These are phyloP conservation scores for Zaprionus ornatus DNA, from an alignment of 1,140 invertebrate genomes.

Conservation along the genomic window DNA sequence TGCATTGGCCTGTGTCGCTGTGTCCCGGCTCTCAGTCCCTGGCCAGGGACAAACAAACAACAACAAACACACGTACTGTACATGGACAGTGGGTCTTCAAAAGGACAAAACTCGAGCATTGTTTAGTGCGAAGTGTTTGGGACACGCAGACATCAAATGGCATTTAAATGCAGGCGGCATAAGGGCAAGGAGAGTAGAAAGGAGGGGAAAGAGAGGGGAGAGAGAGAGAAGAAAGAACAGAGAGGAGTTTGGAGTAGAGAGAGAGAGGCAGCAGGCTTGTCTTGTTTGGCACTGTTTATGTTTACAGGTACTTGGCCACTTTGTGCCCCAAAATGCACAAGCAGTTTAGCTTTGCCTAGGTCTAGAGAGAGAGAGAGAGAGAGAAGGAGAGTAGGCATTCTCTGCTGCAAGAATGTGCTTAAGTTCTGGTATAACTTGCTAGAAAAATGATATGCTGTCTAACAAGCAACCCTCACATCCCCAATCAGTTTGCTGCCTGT, in stretches of 20 bases:
- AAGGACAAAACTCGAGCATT: slow-evolving; percentile 71
- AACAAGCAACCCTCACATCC: background rate
- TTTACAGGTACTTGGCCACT: slow-evolving; percentile 19
- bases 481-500: slow-evolving; percentile 40
- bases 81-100: slow-evolving; percentile 41
- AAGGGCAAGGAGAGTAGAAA: background rate
- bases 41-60: slow-evolving; percentile 30
- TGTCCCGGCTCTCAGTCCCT: background rate
- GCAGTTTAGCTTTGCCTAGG: slow-evolving; percentile 1
- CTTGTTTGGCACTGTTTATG: background rate
- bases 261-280: background rate
- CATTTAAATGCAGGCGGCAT: slow-evolving; percentile 69
- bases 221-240: background rate
- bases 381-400: background rate
- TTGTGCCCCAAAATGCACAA: background rate
- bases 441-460: slow-evolving; percentile 1
- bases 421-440: background rate
- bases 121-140: slow-evolving; percentile 56
- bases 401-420: background rate
- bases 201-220: background rate
- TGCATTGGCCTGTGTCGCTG: slow-evolving; percentile 21
- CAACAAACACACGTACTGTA: background rate
- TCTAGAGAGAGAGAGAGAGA: slow-evolving; percentile 1
- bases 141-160: slow-evolving; percentile 57
- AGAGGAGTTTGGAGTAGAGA: background rate